Conservation (phyloP, 2,113 vertebrate species). For the Heloderma charlesbogerti region DNA sequence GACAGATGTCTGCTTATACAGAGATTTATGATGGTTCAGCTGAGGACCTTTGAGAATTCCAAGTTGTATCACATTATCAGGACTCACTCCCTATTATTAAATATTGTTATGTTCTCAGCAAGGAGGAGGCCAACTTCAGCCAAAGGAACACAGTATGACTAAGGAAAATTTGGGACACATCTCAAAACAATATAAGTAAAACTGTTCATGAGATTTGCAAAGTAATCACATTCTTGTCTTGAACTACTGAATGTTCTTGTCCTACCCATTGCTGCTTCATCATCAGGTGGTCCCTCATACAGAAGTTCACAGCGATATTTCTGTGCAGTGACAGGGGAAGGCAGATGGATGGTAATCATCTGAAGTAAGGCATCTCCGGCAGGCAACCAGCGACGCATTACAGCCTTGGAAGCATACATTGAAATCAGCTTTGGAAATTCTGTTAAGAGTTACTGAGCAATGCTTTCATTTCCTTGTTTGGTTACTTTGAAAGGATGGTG, state of each 20-base stretch:
- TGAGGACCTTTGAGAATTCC: not conserved
- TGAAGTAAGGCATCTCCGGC: conserved; percentile 85
- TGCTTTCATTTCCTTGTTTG: no score
- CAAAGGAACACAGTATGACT: not conserved
- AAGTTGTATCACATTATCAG: not conserved
- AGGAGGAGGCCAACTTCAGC: not conserved
- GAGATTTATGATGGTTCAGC: not conserved
- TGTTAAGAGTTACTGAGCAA: not conserved
- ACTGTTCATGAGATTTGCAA: not conserved
- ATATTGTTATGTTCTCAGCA: not conserved
- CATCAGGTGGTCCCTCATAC: conserved; percentile 79
- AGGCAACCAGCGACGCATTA: conserved; percentile 85
- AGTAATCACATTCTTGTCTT: not conserved
- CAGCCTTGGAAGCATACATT: conserved; percentile 56
- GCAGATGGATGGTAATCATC: conserved; percentile 86
- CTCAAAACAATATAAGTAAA: not conserved
- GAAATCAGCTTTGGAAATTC: not conserved
- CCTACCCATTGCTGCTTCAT: conserved; percentile 80
- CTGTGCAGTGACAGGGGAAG: conserved; percentile 84
- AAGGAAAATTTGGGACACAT: not conserved
- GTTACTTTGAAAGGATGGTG: no score
- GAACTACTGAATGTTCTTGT: not conserved
- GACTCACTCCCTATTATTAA: not conserved
- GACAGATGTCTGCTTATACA: not conserved
- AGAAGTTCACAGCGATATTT: conserved; percentile 83